Evolutionary conservation across 2,113 vertebrate genomes (phyloP), one percentile per base, ranked within the genome.

Genomic region (Plestiodon gilberti): DNA sequence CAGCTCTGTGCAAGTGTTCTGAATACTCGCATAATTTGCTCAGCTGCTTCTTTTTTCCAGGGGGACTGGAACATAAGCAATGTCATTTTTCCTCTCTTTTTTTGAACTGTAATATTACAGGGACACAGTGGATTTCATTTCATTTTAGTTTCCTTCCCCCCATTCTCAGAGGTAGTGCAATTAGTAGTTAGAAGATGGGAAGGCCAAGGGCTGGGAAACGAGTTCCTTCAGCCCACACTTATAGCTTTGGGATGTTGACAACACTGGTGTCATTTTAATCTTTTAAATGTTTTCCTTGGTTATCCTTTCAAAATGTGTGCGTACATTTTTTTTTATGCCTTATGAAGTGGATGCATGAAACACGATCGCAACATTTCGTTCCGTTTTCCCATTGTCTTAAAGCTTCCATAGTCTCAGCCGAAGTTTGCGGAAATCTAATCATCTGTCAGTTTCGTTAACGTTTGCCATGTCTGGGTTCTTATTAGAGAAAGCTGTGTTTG

Each of bases 11-110:
- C 2, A 79, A 85, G 83, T 87, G 61, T 88, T 95, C 94, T 89
- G 90, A 38, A 38, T 90, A 94, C 95, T 96, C 96, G 95, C 90
- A 94, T 95, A 96, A 96, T 95, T 95, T 93, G 90, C 94, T 91
- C 71, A 86, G 94, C 87, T 75, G 90, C 86, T 48, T 73, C 90
- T 70, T 93, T 95, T 86, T 85, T 6, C 76, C 28, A n/a, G 25
- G 0, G 81, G 81, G 90, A 93, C 88, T 80, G 57, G 89, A 84
- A 92, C 65, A 74, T 80, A 87, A 86, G 87, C 87, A 64, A 89
- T 87, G 93, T 90, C 83, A 69, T 92, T 94, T 90, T 87, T 67
- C 8, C 13, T 17, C 55, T 17, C 52, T 6, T 13, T 17, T 17
- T 14, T 57, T 6, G 55, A 13, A 40, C 40, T 83, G 75, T 7